A percentile compares a stretch with the other conserved stretches of the same genome.
Conservation (phyloP, 2,888 invertebrate species). For the Agrotis exclamationis region DNA sequence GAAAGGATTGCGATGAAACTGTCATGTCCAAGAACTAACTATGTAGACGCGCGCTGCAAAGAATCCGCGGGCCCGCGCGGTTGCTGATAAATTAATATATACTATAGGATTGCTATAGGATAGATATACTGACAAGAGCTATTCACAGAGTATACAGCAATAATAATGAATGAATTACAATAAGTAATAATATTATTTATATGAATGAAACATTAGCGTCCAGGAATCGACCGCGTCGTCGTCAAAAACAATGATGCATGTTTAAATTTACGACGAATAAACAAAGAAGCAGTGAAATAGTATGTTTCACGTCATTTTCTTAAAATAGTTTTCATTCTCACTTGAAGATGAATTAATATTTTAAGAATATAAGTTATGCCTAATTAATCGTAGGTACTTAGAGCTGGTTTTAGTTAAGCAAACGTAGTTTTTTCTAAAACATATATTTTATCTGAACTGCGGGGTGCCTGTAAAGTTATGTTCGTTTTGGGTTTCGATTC, state of each 20-base stretch:
- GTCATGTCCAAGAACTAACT: too few species aligned
- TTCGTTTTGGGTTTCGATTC: slow-evolving; percentile 26
- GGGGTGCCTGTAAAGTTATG: background rate
- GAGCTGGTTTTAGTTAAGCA: slow-evolving; percentile 18
- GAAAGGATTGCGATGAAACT: too few species aligned
- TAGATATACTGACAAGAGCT: slow-evolving; percentile 5
- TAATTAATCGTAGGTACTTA: slow-evolving; percentile 5
- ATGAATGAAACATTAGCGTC: slow-evolving; percentile 42
- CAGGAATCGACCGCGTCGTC: slow-evolving; percentile 23
- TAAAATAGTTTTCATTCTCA: slow-evolving; percentile 34
- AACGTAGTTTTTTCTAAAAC: background rate
- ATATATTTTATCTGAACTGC: slow-evolving; percentile 6
- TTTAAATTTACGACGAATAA: slow-evolving; percentile 43
- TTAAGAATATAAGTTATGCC: slow-evolving; percentile 4
- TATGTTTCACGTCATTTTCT: slow-evolving; percentile 38
- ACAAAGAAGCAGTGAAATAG: slow-evolving; percentile 35
- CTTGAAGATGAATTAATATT: slow-evolving; percentile 14
- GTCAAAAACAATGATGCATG: slow-evolving; percentile 52
- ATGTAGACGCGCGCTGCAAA: too few species aligned
- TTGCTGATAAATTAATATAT: too few species aligned
- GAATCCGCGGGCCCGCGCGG: too few species aligned
- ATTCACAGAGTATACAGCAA: slow-evolving; percentile 12
- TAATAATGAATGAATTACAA: slow-evolving; percentile 22
- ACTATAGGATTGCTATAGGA: too few species aligned
- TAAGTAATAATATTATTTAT: slow-evolving; percentile 36